phyloP scores from a whole-genome alignment of 2,797 vertebrate genomes.

The Adelosebastes latens region DNA sequence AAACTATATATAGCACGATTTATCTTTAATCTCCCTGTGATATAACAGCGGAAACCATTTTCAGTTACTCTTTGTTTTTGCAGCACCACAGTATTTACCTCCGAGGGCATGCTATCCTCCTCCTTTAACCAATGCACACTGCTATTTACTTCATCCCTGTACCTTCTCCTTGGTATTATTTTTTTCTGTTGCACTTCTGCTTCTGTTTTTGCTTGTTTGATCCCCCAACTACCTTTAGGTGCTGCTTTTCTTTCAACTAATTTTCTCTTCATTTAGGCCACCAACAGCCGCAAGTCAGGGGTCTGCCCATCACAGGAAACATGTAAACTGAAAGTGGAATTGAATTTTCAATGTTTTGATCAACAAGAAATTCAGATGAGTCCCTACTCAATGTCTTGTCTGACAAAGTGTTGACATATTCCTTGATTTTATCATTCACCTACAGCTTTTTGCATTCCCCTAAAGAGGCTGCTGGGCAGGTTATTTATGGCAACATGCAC shows the following conservation, averaged over 20 bases:
- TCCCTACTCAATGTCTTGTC: neutral
- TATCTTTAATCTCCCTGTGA: conserved; percentile 77
- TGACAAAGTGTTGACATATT: neutral
- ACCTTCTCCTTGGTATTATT: neutral
- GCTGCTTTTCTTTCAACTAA: neutral
- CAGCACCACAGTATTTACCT: conserved; percentile 33
- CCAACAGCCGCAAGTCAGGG: neutral
- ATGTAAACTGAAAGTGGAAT: neutral
- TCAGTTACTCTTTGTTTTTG: conserved; percentile 54
- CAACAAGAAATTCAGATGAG: neutral
- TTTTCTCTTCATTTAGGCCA: conserved; percentile 16
- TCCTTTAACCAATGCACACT: neutral
- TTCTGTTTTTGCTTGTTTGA: neutral
- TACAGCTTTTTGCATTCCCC: neutral
- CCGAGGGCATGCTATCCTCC: conserved; percentile 23
- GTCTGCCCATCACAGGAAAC: neutral
- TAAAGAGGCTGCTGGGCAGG: neutral
- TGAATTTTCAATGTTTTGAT: neutral
- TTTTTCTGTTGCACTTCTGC: neutral
- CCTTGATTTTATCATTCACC: neutral
- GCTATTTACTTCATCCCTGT: neutral
- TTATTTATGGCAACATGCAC: neutral
- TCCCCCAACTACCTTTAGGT: neutral
- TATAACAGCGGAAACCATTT: conserved; percentile 63
- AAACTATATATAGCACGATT: conserved; percentile 73